Conservation (phyloP, 2,113 vertebrate genomes). For the Cyprinodon brontotheroides region DNA sequence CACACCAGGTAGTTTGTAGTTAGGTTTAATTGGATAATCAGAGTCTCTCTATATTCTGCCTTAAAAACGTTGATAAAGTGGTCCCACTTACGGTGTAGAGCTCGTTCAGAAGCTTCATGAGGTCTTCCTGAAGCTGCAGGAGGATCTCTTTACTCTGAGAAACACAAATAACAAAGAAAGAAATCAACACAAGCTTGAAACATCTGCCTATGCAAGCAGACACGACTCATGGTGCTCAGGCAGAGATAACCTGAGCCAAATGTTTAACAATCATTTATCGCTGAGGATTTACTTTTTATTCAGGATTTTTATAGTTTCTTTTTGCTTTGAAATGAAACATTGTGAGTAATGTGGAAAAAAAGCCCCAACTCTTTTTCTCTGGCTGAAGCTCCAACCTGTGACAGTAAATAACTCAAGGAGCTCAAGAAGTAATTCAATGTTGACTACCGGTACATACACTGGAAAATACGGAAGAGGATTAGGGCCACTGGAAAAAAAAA, state of each 20-base stretch:
- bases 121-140: slow-evolving; percentile 97
- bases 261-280: background rate
- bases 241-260: background rate
- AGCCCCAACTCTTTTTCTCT: too few species aligned
- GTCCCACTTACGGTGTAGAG: slow-evolving; percentile 92
- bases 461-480: too few species aligned
- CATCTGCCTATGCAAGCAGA: background rate
- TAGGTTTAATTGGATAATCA: too few species aligned
- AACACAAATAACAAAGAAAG: background rate
- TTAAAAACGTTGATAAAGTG: background rate
- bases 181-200: background rate
- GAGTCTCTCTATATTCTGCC: background rate
- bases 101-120: slow-evolving; percentile 99
- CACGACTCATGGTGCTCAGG: background rate
- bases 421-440: too few species aligned
- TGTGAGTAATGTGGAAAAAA: too few species aligned
- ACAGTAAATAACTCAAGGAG: too few species aligned
- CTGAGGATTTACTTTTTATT: background rate
- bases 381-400: too few species aligned
- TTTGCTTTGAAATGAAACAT: background rate
- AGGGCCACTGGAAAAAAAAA: too few species aligned
- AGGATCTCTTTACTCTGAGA: slow-evolving; percentile 96
- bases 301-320: background rate
- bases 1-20: background rate
- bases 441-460: too few species aligned